Conservation (phyloP, 2,888 invertebrate genomes). For the Diachrysia chrysitis region DNA sequence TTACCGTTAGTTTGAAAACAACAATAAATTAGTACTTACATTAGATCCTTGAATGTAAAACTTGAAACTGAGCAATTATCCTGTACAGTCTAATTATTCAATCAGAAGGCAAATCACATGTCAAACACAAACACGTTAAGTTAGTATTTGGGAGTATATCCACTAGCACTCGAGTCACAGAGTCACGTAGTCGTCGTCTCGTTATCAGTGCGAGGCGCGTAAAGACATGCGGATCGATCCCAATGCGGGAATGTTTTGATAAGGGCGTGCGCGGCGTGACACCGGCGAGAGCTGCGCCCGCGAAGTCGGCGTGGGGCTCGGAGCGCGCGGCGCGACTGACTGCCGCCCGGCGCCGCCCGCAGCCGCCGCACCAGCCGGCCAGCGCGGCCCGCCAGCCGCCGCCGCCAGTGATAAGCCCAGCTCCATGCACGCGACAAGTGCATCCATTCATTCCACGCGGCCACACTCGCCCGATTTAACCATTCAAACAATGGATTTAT, state of each 20-base stretch:
- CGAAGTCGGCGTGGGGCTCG: slow-evolving; percentile 68
- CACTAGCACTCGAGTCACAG: slow-evolving; percentile 76
- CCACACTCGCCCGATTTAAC: slow-evolving; percentile 63
- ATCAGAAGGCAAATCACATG: slow-evolving; percentile 67
- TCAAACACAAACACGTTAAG: slow-evolving; percentile 72
- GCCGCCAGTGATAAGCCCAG: slow-evolving; percentile 64
- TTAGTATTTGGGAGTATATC: slow-evolving; percentile 55
- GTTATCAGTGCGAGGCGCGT: slow-evolving; percentile 75
- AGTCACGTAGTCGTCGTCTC: slow-evolving; percentile 72
- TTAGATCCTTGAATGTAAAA: slow-evolving; percentile 52
- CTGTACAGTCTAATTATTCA: slow-evolving; percentile 53
- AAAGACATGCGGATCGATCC: slow-evolving; percentile 85
- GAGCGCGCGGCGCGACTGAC: slow-evolving; percentile 84
- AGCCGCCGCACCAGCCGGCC: slow-evolving; percentile 24
- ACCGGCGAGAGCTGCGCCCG: slow-evolving; percentile 24
- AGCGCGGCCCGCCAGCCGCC: slow-evolving; percentile 40
- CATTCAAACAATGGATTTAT: slow-evolving; percentile 64
- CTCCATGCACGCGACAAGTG: slow-evolving; percentile 73
- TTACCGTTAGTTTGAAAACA: slow-evolving; percentile 18
- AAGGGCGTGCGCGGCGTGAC: slow-evolving; percentile 65
- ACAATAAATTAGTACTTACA: slow-evolving; percentile 49
- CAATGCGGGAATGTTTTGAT: slow-evolving; percentile 81
- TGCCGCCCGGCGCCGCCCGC: slow-evolving; percentile 43
- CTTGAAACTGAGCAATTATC: slow-evolving; percentile 53
- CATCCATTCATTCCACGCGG: slow-evolving; percentile 76